Percentiles rank a stretch among this genome's conserved stretches.
Conservation (phyloP, 2,888 invertebrate species). For the Sarcophaga subvicina region DNA sequence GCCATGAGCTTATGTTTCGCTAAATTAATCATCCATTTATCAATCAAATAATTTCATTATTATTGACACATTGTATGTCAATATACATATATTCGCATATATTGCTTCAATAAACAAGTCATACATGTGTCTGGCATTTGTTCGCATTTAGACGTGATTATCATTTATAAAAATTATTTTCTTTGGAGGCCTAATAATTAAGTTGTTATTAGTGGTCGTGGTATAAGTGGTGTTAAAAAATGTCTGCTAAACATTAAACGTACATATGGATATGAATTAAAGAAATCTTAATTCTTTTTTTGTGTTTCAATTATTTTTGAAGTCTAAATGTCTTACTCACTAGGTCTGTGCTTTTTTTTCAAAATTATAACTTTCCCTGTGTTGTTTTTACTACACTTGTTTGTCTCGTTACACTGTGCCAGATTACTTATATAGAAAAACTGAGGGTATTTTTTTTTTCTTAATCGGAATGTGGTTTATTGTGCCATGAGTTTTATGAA, state of each 20-base stretch:
- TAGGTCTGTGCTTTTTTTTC: neutral
- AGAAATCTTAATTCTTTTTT: neutral
- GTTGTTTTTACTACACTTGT: neutral
- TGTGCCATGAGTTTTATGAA: neutral
- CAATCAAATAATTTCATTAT: neutral
- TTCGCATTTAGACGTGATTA: neutral
- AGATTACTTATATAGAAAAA: neutral
- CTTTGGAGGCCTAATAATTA: neutral
- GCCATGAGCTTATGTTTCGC: neutral
- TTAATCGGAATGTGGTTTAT: neutral
- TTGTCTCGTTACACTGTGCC: neutral
- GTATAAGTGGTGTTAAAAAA: neutral
- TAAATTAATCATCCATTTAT: neutral
- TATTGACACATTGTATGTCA: neutral
- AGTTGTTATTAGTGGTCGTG: too few relatives aligned
- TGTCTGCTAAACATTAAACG: neutral
- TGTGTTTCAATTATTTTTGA: too few relatives aligned
- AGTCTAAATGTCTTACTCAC: neutral
- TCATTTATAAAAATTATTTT: neutral
- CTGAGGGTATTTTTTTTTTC: neutral
- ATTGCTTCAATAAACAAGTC: neutral
- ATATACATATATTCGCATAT: neutral
- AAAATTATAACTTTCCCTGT: neutral
- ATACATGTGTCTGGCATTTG: neutral
- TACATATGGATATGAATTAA: neutral